phyloP scores from a whole-genome alignment of 1,140 invertebrate species.

The Planococcus citri region DNA sequence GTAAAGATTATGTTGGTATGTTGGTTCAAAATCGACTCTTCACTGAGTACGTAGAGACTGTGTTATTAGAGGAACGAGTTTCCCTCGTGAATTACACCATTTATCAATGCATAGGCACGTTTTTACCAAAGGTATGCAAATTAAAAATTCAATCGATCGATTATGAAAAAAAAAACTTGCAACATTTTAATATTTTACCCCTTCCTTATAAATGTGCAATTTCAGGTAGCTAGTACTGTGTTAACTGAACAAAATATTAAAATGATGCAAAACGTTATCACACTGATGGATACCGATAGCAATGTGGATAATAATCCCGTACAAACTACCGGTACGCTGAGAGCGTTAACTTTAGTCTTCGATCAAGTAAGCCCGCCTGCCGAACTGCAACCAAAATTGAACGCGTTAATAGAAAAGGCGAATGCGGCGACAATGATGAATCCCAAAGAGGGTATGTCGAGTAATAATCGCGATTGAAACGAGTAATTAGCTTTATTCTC shows the following conservation, averaged over 20 bases:
- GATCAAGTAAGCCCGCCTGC: not conserved
- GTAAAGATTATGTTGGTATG: conserved; percentile 40
- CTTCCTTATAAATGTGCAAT: not conserved
- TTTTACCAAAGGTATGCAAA: conserved; percentile 62
- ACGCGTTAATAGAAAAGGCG: not conserved
- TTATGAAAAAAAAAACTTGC: too few relatives aligned
- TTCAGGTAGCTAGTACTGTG: not conserved
- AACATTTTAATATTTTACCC: not conserved
- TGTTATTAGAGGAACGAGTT: conserved; percentile 63
- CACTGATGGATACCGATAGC: not conserved
- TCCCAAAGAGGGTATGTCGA: not conserved
- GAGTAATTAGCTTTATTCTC: not conserved
- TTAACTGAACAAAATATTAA: conserved; percentile 12
- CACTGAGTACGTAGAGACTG: conserved; percentile 63
- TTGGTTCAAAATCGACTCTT: conserved; percentile 1
- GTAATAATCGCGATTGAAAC: not conserved
- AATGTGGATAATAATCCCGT: not conserved
- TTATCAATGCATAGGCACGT: conserved; percentile 66
- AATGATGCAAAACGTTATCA: conserved; percentile 13
- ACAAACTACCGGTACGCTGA: not conserved
- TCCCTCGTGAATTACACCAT: conserved; percentile 63
- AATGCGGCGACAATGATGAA: not conserved
- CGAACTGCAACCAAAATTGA: conserved; percentile 1
- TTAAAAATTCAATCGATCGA: not conserved
- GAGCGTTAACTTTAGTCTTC: not conserved